Evolutionary conservation across 1,140 invertebrate genomes (phyloP), one percentile per base, ranked within the genome.

Genomic region (Episyrphus balteatus): DNA sequence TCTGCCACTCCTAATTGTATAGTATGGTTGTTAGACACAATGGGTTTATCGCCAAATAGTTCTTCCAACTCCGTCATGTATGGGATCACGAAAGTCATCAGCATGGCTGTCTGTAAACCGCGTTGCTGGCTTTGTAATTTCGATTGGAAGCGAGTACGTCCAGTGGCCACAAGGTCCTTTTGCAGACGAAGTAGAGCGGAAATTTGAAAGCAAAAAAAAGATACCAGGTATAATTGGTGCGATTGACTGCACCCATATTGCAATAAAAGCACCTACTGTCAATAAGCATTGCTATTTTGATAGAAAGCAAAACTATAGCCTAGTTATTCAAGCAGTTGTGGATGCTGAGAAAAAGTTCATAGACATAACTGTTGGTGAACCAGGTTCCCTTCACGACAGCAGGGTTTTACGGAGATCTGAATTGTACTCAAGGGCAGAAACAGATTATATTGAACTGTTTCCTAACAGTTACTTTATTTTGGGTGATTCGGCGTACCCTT

Each of bases 401-500:
- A 42, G 41, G 31, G 19, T 42, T 42, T 26, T 42, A 13, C 7
- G 19, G n/a, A 42, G 19, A 13, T 51, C 54, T 10, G 38, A 37
- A 10, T 18, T 53, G 13, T 48, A 34, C 21, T 7, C 7, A 26
- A 40, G 47, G 41, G 46, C 18, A 5, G 18, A 42, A 8, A 26
- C 7, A 26, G 5, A 13, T 13, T 42, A 42, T 14, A 13, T 30
- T 30, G 41, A 26, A 19, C 36, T 53, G 15, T 42, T 31, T 11
- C 14, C 46, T 17, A 14, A 49, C 42, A 30, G 19, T 5, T 26
- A 21, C 14, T 53, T 51, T 47, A 48, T 51, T 19, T 21, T 37
- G 37, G 51, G 54, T 30, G 41, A 49, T 38, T 47, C n/a, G n/a
- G n/a, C n/a, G n/a, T n/a, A n/a, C n/a, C n/a, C n/a, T n/a, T n/a